A percentile compares a stretch with the other conserved stretches of the same genome.
These are phyloP conservation scores for Napeogenes sylphis DNA, from an alignment of 2,888 invertebrate genomes.

Conservation along the genomic window DNA sequence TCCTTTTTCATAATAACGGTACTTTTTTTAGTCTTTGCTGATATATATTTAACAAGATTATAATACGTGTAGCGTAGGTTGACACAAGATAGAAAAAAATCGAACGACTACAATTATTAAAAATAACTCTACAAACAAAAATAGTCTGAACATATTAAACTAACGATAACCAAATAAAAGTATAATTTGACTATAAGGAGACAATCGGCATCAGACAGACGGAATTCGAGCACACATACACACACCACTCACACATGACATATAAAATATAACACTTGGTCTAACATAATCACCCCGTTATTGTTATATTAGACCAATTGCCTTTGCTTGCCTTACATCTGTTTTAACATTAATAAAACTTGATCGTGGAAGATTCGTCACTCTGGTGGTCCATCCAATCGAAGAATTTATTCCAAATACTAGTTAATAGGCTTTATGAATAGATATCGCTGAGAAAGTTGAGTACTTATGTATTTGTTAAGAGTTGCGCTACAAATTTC, in stretches of 20 bases:
- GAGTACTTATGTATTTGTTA: too few relatives aligned
- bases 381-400: too few relatives aligned
- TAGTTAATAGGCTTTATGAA: background rate
- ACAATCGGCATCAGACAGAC: slow-evolving; percentile 32
- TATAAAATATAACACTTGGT: slow-evolving; percentile 53
- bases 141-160: slow-evolving; percentile 15
- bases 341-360: slow-evolving; percentile 6
- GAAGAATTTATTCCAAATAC: too few relatives aligned
- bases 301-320: slow-evolving; percentile 36
- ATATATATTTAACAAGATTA: too few relatives aligned
- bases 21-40: too few relatives aligned
- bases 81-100: background rate
- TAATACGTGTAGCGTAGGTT: too few relatives aligned
- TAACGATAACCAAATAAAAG: slow-evolving; percentile 55
- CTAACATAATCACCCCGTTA: slow-evolving; percentile 61
- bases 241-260: slow-evolving; percentile 1
- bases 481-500: too few relatives aligned
- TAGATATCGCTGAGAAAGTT: background rate
- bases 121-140: background rate
- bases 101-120: background rate
- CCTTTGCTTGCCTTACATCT: slow-evolving; percentile 21
- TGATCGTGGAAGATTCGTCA: background rate
- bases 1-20: too few relatives aligned
- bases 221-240: slow-evolving; percentile 6
- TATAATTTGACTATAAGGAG: slow-evolving; percentile 40